These are phyloP conservation scores for Sylvia borin DNA, from an alignment of 2,797 vertebrate genomes.

Conservation along the genomic window DNA sequence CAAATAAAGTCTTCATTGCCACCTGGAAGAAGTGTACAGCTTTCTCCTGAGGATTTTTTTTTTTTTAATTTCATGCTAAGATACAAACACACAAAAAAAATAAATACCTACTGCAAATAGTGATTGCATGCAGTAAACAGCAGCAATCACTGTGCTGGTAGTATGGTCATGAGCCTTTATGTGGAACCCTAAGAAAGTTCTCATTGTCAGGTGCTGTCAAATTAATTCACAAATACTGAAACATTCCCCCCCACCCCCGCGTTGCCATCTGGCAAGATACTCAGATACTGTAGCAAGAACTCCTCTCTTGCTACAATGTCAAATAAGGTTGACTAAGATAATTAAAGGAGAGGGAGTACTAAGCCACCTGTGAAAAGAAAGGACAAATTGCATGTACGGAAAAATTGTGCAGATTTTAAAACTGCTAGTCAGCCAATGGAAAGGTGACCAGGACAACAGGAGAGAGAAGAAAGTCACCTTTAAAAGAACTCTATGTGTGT, in stretches of 20 bases:
- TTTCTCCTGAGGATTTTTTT: background rate
- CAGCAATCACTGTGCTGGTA: background rate
- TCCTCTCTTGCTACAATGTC: background rate
- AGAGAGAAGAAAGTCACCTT: background rate
- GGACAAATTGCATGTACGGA: background rate
- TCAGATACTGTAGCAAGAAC: background rate
- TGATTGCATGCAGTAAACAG: background rate
- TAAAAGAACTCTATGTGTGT: background rate
- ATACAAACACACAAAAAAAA: background rate
- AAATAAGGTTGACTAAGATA: background rate
- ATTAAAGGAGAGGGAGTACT: background rate
- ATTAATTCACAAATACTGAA: background rate
- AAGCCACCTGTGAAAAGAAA: background rate
- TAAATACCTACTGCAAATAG: background rate
- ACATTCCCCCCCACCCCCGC: background rate
- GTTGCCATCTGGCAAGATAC: background rate
- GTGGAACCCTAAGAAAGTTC: background rate
- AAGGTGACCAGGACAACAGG: background rate
- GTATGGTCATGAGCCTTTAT: background rate
- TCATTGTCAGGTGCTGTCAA: background rate
- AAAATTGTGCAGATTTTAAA: background rate
- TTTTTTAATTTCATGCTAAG: background rate
- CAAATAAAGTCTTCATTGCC: background rate
- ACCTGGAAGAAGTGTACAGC: background rate
- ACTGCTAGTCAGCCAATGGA: background rate